Conservation (phyloP, 2,888 invertebrate species). For the Tricholauxania praeusta region DNA sequence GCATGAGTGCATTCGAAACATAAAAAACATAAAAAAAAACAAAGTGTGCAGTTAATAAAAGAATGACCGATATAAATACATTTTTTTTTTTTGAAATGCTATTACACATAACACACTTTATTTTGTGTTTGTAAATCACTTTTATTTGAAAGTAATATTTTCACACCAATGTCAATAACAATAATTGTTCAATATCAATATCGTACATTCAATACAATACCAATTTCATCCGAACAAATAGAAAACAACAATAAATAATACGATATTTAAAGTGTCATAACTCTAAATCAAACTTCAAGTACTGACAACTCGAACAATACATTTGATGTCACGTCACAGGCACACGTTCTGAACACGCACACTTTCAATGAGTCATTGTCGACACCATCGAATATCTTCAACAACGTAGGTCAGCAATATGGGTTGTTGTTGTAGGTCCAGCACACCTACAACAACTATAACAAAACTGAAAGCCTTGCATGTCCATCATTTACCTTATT, state of each 20-base stretch:
- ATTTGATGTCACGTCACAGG: not conserved
- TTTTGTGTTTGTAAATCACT: too few species aligned
- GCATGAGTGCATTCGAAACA: too few species aligned
- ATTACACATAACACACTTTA: too few species aligned
- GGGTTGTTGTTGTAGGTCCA: not conserved
- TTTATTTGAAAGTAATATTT: too few species aligned
- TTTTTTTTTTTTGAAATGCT: too few species aligned
- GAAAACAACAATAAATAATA: not conserved
- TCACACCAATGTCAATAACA: too few species aligned
- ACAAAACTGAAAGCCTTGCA: not conserved
- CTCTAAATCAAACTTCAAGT: constrained; percentile 31
- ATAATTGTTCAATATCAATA: too few species aligned
- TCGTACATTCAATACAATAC: too few species aligned
- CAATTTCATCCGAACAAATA: not conserved
- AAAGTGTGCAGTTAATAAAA: too few species aligned
- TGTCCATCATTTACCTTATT: constrained; percentile 31
- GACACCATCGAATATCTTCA: not conserved
- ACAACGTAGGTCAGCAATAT: too few species aligned
- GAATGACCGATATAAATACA: too few species aligned
- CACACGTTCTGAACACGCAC: constrained; percentile 13
- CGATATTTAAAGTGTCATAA: constrained; percentile 9
- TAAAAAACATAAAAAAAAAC: too few species aligned
- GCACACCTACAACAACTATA: constrained; percentile 12
- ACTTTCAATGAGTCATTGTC: constrained; percentile 15
- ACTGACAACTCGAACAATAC: constrained; percentile 2